Base-by-base conservation (phyloP, 2,113 vertebrate species). In the Podiceps cristatus region DNA sequence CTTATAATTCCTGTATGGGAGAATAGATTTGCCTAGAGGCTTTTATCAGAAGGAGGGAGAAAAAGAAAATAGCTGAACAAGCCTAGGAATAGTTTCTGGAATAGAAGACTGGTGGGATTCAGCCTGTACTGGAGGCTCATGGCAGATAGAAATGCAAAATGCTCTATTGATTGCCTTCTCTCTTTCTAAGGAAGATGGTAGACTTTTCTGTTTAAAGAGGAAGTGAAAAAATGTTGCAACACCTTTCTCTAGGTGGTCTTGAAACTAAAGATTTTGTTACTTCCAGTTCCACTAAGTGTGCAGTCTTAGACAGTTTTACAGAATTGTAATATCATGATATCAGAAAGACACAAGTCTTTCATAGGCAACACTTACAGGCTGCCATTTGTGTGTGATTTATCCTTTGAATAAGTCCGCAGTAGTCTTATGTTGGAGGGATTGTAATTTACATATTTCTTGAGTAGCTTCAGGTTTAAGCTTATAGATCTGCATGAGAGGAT, bases 391-490 rank as follows among this genome's bases (percentile, higher is more conserved):
- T 64, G 22, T 49, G 44, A 55, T 29, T 49, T 56, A 20, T 63
- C 8, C 18, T 89, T 85, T 55, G 52, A 78, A 18, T 84, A 68
- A 37, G 23, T 60, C 49, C 79, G 15, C 18, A 56, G 22, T 49
- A 56, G 4, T 63, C 19, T 83, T 52, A 37, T 13, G 8, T 71
- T 19, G 53, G 37, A 59, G 24, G 20, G 10, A 37, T 58, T 1
- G 0, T 50, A 58, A 31, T 86, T 77, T 90, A 18, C 1, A 0
- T 59, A 63, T 81, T 81, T 71, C 12, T 19, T 22, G 2, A n/a
- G 11, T 37, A 59, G 29, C 12, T 93, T 84, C 47, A 62, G 33
- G 18, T 55, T 88, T n/a, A 86, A 42, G 42, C 7, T 56, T 78
- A 13, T 0, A 76, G 45, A 37, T 75, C 23, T 52, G 20, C 9